A percentile compares a stretch with the other conserved stretches of the same genome.
phyloP scores from a whole-genome alignment of 2,888 invertebrate genomes.

The Cremastobaeus sp. region DNA sequence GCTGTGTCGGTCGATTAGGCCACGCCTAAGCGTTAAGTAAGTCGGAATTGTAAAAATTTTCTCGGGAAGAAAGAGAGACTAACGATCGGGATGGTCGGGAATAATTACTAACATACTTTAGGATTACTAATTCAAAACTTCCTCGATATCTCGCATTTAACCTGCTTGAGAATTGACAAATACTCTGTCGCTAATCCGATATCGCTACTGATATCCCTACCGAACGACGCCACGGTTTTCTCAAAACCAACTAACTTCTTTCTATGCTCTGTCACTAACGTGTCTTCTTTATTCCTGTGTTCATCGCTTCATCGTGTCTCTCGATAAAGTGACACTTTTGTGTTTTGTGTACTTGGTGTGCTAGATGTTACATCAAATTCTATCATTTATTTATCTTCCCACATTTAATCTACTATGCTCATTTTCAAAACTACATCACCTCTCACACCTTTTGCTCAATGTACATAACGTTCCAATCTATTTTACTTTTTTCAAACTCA shows the following conservation, averaged over 20 bases:
- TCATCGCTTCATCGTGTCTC: constrained; percentile 59
- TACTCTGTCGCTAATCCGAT: constrained; percentile 46
- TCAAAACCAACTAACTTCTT: constrained; percentile 28
- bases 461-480: constrained; percentile 11
- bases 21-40: constrained; percentile 78
- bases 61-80: constrained; percentile 68
- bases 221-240: constrained; percentile 28
- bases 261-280: constrained; percentile 39
- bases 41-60: constrained; percentile 75
- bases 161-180: constrained; percentile 50
- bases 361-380: constrained; percentile 53
- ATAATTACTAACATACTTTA: constrained; percentile 54
- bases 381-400: constrained; percentile 42
- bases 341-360: constrained; percentile 57
- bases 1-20: constrained; percentile 77
- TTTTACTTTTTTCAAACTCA: constrained; percentile 2
- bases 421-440: no score
- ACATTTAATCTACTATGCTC: constrained; percentile 36
- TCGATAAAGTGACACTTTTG: constrained; percentile 53
- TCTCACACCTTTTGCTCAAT: constrained; percentile 7
- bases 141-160: constrained; percentile 54
- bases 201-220: constrained; percentile 27
- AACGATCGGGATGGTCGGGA: constrained; percentile 60
- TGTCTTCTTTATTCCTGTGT: constrained; percentile 58
- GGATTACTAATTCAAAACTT: constrained; percentile 47